Evolutionary conservation across 2,113 vertebrate genomes (phyloP), one percentile per base, ranked within the genome.

Genomic region (Cephalopterus ornatus): DNA sequence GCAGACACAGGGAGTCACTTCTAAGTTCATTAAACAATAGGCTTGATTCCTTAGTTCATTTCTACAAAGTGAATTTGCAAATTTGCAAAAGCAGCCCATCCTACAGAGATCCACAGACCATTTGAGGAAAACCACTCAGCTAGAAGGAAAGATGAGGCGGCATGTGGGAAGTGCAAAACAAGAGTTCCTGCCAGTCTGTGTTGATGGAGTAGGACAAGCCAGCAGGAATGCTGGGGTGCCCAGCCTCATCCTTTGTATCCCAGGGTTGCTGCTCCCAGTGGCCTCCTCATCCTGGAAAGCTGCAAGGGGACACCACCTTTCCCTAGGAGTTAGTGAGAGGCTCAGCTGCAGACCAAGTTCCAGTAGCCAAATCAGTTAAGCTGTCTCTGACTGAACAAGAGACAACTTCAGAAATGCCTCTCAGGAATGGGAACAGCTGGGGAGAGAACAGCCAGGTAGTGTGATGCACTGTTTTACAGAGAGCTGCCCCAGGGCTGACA

Each of bases 381-480:
- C 27, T 39, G 17, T 75, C 20, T 37, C 4, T 6, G 42, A 22
- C 27, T 71, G 56, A 79, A 15, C 42, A 44, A 55, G 71, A 50
- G n/a, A 33, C 39, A 73, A 44, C 35, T 73, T 47, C 84, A 46
- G 42, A 75, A 68, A 33, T 3, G 80, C 7, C 41, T 11, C 53
- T 42, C 9, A 4, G 26, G 39, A 35, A 6, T 1, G 5, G 56
- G 30, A 52, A 1, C 27, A 87, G 68, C 63, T 17, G n/a, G 33
- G 53, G 39, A 20, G 15, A 67, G 28, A 35, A 47, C 50, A 12
- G 8, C 33, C 33, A 7, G 2, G 37, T 6, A 5, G 2, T 3
- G 18, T 1, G 4, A 58, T 4, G 17, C 5, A 8, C 21, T 33
- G 9, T 4, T 30, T 6, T 3, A 2, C 33, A 18, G 35, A 22